Conservation (phyloP, 2,113 vertebrate species). For the Sebastes schlegelii region DNA sequence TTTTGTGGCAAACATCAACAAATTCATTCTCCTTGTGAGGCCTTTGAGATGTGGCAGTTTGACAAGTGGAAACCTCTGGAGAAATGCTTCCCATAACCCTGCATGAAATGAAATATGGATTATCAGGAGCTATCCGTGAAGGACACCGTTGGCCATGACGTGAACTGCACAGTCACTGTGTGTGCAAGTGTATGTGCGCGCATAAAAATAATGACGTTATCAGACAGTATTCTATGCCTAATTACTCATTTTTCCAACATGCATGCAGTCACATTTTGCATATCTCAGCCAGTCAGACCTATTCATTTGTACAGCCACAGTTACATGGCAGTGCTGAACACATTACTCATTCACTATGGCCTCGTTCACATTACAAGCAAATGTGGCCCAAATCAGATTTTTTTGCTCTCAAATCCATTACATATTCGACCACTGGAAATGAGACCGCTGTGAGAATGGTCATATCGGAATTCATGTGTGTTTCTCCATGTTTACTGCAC, state of each 20-base stretch:
- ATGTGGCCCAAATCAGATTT: too few relatives aligned
- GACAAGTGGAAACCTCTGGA: constrained; percentile 74
- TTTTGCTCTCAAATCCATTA: too few relatives aligned
- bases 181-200: neutral
- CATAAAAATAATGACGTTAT: neutral
- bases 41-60: constrained; percentile 72
- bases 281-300: too few relatives aligned
- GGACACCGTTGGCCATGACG: constrained; percentile 54
- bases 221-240: neutral
- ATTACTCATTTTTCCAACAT: neutral
- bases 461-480: too few relatives aligned
- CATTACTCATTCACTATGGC: too few relatives aligned
- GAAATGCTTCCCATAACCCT: constrained; percentile 64
- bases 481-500: too few relatives aligned
- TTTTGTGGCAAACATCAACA: constrained; percentile 75
- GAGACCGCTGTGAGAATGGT: too few relatives aligned
- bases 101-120: constrained; percentile 80
- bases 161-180: neutral
- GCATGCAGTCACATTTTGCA: too few relatives aligned
- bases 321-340: too few relatives aligned
- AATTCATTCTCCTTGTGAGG: constrained; percentile 68
- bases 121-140: constrained; percentile 61
- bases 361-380: too few relatives aligned
- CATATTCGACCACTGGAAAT: too few relatives aligned
- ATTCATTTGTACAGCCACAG: too few relatives aligned